Base-by-base conservation (phyloP, 2,888 invertebrate genomes). In the Aphodius sticticus region DNA sequence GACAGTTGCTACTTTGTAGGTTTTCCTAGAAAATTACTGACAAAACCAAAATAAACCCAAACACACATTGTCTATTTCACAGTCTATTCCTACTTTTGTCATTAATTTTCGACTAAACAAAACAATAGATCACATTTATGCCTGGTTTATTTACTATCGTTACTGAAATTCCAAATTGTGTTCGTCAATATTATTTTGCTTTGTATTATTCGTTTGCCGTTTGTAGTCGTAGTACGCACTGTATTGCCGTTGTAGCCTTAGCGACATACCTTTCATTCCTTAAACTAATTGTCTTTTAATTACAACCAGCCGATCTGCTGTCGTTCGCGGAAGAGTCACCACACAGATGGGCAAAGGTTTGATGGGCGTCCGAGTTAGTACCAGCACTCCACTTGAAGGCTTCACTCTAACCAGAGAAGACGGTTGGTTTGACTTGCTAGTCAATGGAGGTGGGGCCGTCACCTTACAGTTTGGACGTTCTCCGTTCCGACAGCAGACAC, bases 391-490 rank as follows among this genome's bases (percentile, higher is more conserved):
- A n/a, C 92, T 97, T 76, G 98, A 98, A 91, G 99, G 99, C 14
- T 98, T 98, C 90, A 99, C 99, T 0, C 90, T 97, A 80, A 97
- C 97, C 3, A 91, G 97, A 81, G 96, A 96, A 84, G 97, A 97
- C 85, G 97, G 97, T 76, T 97, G 96, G 96, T 99, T 99, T 91
- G 99, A 99, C 90, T 92, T 99, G 77, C 92, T 99, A 87, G 99
- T 99, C 15, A 99, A 99, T 89, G 99, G 99, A n/a, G 99, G 99
- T 0, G 98, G 98, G 0, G 97, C 98, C 0, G 97, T 99, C 2
- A 97, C 96, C 0, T 90, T 99, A 77, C 96, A 97, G 88, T 99
- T 99, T 87, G 97, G 98, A 80, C 92, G 97, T 81, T 95, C 96
- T 70, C 97, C 97, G 0, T 97, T 97, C 90, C 94, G 96, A 82